Conservation (phyloP, 1,140 invertebrate species). For the Periplaneta americana region DNA sequence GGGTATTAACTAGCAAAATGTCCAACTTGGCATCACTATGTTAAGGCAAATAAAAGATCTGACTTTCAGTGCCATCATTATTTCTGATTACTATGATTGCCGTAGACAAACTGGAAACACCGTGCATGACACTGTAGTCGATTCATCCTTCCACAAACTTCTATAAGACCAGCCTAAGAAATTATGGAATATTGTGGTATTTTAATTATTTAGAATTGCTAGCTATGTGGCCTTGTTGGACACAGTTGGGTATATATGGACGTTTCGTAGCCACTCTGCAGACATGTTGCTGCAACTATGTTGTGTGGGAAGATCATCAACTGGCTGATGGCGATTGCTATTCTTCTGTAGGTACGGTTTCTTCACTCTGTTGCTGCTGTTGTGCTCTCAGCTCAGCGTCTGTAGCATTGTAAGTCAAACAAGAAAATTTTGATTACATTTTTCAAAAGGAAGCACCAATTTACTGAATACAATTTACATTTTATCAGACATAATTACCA, state of each 20-base stretch:
- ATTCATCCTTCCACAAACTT: neutral
- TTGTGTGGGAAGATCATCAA: neutral
- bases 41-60: neutral
- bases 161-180: neutral
- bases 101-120: neutral
- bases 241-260: neutral
- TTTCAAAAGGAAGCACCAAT: no score
- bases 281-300: neutral
- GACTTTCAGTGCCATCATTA: neutral
- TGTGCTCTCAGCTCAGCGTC: neutral
- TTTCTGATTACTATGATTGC: neutral
- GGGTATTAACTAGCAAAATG: neutral
- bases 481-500: no score
- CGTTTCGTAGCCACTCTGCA: neutral
- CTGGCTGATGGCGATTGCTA: neutral
- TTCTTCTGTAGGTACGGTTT: neutral
- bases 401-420: no score
- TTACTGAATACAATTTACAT: no score
- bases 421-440: neutral
- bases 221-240: no score
- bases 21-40: neutral
- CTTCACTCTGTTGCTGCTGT: neutral
- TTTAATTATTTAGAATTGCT: neutral
- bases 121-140: neutral
- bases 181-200: neutral